phyloP scores from a whole-genome alignment of 2,888 invertebrate species.

The Ischnura elegans region DNA sequence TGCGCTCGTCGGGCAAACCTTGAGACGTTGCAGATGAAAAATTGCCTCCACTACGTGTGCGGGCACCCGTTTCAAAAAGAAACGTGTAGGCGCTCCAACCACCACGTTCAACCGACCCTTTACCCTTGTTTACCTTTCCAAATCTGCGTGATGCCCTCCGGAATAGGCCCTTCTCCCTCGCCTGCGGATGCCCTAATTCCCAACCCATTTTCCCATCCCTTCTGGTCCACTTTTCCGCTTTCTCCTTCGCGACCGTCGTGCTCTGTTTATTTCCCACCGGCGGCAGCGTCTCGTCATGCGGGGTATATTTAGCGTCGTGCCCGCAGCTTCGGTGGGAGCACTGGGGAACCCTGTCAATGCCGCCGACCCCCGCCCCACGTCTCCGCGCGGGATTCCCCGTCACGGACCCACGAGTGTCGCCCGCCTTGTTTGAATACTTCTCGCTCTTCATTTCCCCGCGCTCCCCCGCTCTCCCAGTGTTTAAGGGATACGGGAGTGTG shows the following conservation, averaged over 20 bases:
- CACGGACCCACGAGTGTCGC: neutral
- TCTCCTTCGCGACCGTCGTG: conserved; percentile 22
- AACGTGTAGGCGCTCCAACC: no score
- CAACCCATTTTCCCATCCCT: neutral
- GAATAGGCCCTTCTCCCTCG: neutral
- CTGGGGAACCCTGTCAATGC: conserved; percentile 13
- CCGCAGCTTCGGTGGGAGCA: neutral
- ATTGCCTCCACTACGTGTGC: no score
- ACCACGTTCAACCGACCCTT: no score
- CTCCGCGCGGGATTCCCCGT: neutral
- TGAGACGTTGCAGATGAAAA: no score
- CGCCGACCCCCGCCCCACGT: neutral
- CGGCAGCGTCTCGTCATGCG: neutral
- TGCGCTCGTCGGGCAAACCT: no score
- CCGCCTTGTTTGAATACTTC: neutral
- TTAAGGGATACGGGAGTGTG: neutral
- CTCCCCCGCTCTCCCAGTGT: neutral
- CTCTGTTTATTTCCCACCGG: conserved; percentile 20
- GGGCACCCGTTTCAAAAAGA: no score
- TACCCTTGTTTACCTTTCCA: neutral
- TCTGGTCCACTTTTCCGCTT: neutral
- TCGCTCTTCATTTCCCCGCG: neutral
- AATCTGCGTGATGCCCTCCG: neutral
- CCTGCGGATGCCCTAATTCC: neutral
- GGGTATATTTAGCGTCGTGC: conserved; percentile 1